These are phyloP conservation scores for Belgica antarctica DNA, from an alignment of 2,888 invertebrate species.

Conservation along the genomic window DNA sequence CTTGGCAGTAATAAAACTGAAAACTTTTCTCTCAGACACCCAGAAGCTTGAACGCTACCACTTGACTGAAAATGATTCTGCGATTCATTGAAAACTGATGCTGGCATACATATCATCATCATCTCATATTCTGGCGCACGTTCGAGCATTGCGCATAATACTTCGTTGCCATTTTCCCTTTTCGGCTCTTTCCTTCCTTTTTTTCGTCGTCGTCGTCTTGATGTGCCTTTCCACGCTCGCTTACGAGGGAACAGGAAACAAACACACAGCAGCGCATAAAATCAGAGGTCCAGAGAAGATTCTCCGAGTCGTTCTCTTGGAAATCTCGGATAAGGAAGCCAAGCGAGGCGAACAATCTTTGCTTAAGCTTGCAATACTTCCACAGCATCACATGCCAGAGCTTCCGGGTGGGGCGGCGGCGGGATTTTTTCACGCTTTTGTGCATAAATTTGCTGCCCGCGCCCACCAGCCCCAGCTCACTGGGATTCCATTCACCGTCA, in stretches of 20 bases:
- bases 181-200: not conserved
- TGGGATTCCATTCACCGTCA: not conserved
- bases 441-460: not conserved
- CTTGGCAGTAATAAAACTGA: not conserved
- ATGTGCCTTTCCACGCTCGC: too few relatives aligned
- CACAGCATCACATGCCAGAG: not conserved
- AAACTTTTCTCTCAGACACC: conserved; percentile 1
- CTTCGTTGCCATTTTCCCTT: conserved; percentile 19
- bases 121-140: conserved; percentile 31
- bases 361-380: not conserved
- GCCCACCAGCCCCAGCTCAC: not conserved
- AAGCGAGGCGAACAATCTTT: not conserved
- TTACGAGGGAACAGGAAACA: too few relatives aligned
- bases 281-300: not conserved
- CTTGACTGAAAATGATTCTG: conserved; percentile 38
- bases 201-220: not conserved
- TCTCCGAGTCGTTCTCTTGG: not conserved
- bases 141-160: conserved; percentile 34
- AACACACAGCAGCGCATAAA: too few relatives aligned
- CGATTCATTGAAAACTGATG: conserved; percentile 44
- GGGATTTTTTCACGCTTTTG: not conserved
- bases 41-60: conserved; percentile 39
- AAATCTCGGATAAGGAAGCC: not conserved
- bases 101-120: conserved; percentile 38
- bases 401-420: not conserved